These are phyloP conservation scores for Myodes glareolus DNA, from an alignment of 2,113 vertebrate genomes.

Conservation along the genomic window DNA sequence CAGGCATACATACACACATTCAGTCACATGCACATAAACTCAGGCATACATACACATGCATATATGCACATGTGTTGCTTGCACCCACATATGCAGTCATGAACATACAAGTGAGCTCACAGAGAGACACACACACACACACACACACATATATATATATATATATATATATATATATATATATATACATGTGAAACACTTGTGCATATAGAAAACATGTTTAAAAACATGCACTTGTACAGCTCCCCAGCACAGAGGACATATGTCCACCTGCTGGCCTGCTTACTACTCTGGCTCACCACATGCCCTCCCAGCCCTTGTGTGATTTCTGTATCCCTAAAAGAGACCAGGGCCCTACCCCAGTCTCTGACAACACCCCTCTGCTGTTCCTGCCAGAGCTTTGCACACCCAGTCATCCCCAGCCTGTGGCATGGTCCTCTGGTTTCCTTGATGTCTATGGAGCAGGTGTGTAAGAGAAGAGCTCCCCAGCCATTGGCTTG, in stretches of 20 bases:
- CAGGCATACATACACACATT: background rate
- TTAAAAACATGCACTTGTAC: accelerated
- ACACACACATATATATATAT: too few species aligned
- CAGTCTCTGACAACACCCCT: background rate
- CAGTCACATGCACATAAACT: background rate
- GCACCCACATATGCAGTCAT: background rate
- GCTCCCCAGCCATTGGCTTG: background rate
- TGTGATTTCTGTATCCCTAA: background rate
- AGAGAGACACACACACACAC: background rate
- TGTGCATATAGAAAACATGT: background rate
- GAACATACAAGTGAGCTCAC: background rate
- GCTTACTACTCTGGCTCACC: background rate
- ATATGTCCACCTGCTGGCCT: background rate
- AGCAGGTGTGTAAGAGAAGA: background rate
- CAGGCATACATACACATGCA: background rate
- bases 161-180: too few species aligned
- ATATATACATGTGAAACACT: background rate
- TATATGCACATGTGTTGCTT: too few species aligned
- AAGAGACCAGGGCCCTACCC: background rate
- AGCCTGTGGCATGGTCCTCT: background rate
- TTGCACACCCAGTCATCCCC: background rate
- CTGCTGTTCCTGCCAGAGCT: too few species aligned
- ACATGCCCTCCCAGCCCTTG: background rate
- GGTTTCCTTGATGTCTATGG: background rate
- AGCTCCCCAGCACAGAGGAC: background rate